These are phyloP conservation scores for Ochotona curzoniae DNA, from an alignment of 2,113 vertebrate genomes.

Conservation along the genomic window DNA sequence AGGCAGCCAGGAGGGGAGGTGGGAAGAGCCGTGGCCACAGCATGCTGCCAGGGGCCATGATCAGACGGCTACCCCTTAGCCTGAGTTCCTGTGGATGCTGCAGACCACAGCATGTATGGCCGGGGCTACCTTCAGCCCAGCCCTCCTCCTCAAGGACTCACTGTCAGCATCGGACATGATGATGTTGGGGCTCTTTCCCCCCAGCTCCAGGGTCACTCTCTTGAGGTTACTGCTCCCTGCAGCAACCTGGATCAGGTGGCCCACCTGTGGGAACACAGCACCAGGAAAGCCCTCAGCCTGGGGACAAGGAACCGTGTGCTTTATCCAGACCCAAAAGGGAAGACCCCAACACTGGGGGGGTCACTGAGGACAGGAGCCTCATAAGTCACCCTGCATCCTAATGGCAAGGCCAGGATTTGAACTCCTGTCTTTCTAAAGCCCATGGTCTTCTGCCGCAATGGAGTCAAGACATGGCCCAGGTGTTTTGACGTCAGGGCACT, in stretches of 20 bases:
- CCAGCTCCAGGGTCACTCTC: constrained; percentile 96
- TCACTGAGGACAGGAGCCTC: background rate
- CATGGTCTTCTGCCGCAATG: background rate
- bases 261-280: constrained; percentile 88
- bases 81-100: accelerated
- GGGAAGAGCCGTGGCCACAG: background rate
- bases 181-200: constrained; percentile 98
- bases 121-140: background rate
- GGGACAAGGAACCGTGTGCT: background rate
- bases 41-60: background rate
- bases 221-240: constrained; percentile 96
- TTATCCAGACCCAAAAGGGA: background rate
- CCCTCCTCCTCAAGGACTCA: constrained; percentile 75
- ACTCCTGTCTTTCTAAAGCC: background rate
- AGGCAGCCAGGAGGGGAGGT: background rate
- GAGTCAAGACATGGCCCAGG: background rate
- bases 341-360: background rate
- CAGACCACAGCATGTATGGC: background rate
- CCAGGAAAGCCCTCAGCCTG: background rate
- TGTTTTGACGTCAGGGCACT: background rate
- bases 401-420: background rate
- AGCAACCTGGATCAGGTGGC: constrained; percentile 94
- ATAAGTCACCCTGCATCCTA: background rate
- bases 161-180: constrained; percentile 96
- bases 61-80: background rate